Evolutionary conservation across 1,140 invertebrate genomes (phyloP).

Genomic region (Eupristina koningsbergeri): DNA sequence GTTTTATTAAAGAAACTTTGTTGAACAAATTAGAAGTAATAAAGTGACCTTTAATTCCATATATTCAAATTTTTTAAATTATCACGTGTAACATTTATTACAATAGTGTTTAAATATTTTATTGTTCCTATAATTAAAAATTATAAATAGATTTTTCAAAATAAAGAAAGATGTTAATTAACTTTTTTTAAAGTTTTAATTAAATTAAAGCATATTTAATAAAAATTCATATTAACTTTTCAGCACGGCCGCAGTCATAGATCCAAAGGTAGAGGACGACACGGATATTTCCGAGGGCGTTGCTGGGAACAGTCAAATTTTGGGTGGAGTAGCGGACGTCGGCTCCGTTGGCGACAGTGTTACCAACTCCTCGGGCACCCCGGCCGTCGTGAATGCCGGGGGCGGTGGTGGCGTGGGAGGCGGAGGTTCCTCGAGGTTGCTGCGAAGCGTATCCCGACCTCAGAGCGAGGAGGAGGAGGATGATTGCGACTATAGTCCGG

Average conservation of each 20-base stretch:
- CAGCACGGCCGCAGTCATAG: conserved; percentile 4
- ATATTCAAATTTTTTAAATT: too few species aligned
- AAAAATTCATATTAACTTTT: neutral
- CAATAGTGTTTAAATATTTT: too few species aligned
- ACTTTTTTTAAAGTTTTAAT: too few species aligned
- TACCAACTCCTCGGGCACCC: conserved; percentile 46
- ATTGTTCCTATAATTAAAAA: too few species aligned
- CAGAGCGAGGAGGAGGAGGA: conserved; percentile 83
- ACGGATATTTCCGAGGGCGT: neutral
- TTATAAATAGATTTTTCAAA: too few species aligned
- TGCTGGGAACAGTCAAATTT: neutral
- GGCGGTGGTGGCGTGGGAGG: conserved; percentile 53
- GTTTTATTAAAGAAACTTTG: too few species aligned
- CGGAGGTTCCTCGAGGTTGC: conserved; percentile 68
- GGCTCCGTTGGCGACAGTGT: conserved; percentile 52
- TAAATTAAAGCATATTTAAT: neutral
- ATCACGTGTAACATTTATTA: too few species aligned
- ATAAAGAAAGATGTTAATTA: too few species aligned
- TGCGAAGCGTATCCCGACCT: conserved; percentile 77
- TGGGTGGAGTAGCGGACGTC: neutral
- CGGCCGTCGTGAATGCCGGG: conserved; percentile 59
- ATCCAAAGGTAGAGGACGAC: conserved; percentile 23
- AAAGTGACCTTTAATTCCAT: too few species aligned
- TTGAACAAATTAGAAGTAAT: too few species aligned
- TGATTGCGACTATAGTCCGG: conserved; percentile 83